These are phyloP conservation scores for Alentia gelatinosa DNA, from an alignment of 2,888 invertebrate genomes.

Conservation along the genomic window DNA sequence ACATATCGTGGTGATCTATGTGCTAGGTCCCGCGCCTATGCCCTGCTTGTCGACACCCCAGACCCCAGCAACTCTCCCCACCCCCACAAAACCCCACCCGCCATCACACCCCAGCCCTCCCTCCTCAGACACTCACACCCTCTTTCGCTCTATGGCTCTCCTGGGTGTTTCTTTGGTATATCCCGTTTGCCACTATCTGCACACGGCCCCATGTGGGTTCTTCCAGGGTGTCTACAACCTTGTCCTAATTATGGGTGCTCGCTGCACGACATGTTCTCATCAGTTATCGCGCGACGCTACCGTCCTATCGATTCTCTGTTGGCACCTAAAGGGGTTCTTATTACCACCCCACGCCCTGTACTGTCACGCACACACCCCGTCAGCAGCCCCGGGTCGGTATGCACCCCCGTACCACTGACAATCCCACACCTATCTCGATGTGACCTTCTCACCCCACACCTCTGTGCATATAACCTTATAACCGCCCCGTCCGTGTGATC, in stretches of 20 bases:
- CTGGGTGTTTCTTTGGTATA: too few species aligned
- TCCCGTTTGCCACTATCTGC: too few species aligned
- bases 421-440: background rate
- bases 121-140: background rate
- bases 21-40: too few species aligned
- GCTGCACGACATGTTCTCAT: constrained; percentile 9
- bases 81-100: background rate
- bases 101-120: background rate
- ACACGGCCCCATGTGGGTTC: background rate
- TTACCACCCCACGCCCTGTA: background rate
- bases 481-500: background rate
- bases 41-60: too few species aligned
- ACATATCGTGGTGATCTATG: background rate
- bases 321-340: background rate
- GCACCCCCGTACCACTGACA: background rate
- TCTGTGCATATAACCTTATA: background rate
- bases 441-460: background rate
- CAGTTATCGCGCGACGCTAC: background rate
- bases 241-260: constrained; percentile 25
- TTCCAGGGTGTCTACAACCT: background rate
- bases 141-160: background rate
- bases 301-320: background rate
- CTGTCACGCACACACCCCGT: background rate
- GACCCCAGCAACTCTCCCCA: background rate
- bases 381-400: background rate